phyloP scores from a whole-genome alignment of 1,140 invertebrate genomes.

The Carposina sasakii region DNA sequence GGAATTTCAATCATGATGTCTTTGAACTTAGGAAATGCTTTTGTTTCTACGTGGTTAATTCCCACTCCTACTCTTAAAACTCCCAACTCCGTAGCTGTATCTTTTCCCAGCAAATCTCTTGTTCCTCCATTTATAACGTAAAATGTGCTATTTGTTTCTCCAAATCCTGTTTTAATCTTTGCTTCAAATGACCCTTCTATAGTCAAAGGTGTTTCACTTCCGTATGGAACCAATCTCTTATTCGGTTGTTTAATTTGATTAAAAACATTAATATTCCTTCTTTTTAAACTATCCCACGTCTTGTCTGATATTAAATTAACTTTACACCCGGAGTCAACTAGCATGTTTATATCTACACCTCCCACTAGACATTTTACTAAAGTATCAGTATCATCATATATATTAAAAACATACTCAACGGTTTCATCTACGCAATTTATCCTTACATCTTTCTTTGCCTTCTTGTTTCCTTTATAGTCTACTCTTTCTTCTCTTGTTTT shows the following conservation, averaged over 20 bases:
- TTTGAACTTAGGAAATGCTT: slow-evolving; percentile 21
- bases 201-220: not conserved
- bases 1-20: slow-evolving; percentile 21
- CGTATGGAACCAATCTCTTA: not conserved
- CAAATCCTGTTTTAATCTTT: not conserved
- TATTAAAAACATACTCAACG: not conserved
- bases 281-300: not conserved
- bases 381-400: not conserved
- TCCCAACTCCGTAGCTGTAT: not conserved
- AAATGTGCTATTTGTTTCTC: not conserved
- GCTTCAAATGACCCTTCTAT: slow-evolving; percentile 1
- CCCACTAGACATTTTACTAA: not conserved
- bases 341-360: not conserved
- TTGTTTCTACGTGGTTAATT: not conserved
- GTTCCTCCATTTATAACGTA: slow-evolving; percentile 17
- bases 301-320: not conserved
- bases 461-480: not conserved
- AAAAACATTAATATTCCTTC: not conserved
- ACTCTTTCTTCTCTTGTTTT: not conserved
- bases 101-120: not conserved
- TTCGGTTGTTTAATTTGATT: not conserved
- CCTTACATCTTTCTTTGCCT: not conserved
- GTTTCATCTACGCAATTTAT: not conserved
- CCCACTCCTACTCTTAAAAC: not conserved
- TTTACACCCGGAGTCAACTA: not conserved